phyloP scores from a whole-genome alignment of 2,888 invertebrate genomes.

The Diabrotica balteata region DNA sequence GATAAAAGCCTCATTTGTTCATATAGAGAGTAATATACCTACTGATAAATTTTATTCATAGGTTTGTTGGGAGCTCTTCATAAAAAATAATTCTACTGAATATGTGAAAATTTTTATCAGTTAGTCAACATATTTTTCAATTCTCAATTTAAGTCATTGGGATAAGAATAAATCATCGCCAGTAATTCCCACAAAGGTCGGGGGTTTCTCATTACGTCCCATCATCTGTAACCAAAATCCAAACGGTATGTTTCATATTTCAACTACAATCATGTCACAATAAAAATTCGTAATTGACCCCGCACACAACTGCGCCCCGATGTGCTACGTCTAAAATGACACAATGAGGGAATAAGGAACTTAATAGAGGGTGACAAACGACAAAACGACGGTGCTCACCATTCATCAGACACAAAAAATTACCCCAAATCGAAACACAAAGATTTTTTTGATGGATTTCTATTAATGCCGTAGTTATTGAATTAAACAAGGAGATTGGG shows the following conservation, averaged over 20 bases:
- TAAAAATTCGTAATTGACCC: conserved; percentile 8
- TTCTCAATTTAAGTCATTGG: no score
- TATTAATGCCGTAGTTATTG: conserved; percentile 19
- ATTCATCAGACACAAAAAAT: conserved; percentile 17
- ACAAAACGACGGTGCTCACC: conserved; percentile 9
- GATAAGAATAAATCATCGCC: no score
- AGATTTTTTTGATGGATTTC: conserved; percentile 14
- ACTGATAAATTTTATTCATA: no score
- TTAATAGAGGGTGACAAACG: conserved; percentile 18
- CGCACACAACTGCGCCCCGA: conserved; percentile 3
- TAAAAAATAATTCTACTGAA: no score
- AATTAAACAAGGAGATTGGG: conserved; percentile 19
- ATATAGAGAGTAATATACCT: no score
- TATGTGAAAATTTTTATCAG: no score
- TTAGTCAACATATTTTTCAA: no score
- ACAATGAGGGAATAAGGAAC: conserved; percentile 14
- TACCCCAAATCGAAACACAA: conserved; percentile 18
- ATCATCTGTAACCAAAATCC: not conserved
- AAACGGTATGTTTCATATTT: conserved; percentile 9
- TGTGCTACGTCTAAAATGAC: conserved; percentile 11
- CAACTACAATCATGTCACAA: conserved; percentile 8
- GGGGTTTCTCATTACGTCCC: no score
- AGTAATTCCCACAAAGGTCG: no score
- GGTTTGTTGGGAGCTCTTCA: no score
- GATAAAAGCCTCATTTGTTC: no score